Conservation (phyloP, 2,113 vertebrate species). For the Salvator merianae region DNA sequence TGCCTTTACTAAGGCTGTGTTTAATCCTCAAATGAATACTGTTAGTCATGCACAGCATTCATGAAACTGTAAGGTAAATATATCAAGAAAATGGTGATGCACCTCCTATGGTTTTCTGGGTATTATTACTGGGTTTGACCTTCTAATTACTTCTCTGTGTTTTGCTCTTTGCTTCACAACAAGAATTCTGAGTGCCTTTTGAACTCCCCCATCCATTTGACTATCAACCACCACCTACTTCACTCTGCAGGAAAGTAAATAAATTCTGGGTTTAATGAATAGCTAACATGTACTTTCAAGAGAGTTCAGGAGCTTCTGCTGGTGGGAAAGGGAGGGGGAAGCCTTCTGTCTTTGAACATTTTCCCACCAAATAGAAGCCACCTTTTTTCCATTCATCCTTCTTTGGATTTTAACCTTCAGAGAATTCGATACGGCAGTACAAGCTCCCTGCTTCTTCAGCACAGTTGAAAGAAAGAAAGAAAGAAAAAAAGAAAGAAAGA, state of each 20-base stretch:
- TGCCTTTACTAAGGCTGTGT: slow-evolving; percentile 36
- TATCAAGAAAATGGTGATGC: slow-evolving; percentile 25
- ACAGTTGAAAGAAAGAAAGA: background rate
- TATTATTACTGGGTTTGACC: slow-evolving; percentile 60
- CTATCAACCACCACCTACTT: background rate
- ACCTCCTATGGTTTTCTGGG: slow-evolving; percentile 25
- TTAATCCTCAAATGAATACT: slow-evolving; percentile 33
- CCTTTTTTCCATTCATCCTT: background rate
- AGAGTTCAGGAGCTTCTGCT: slow-evolving; percentile 43
- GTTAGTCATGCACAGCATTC: slow-evolving; percentile 37
- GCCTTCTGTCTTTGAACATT: slow-evolving; percentile 48
- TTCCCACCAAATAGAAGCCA: slow-evolving; percentile 41
- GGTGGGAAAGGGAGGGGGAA: slow-evolving; percentile 1
- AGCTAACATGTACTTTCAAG: slow-evolving; percentile 39
- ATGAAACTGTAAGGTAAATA: slow-evolving; percentile 20
- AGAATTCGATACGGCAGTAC: slow-evolving; percentile 14
- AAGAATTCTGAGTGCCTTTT: slow-evolving; percentile 45
- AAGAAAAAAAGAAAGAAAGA: too few species aligned
- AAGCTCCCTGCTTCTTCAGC: slow-evolving; percentile 9
- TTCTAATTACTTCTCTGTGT: slow-evolving; percentile 67
- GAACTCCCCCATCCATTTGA: slow-evolving; percentile 42
- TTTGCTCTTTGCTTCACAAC: slow-evolving; percentile 49
- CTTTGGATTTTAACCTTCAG: slow-evolving; percentile 25
- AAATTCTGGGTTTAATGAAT: slow-evolving; percentile 64
- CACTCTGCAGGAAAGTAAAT: slow-evolving; percentile 48